phyloP scores from a whole-genome alignment of 1,140 invertebrate species.

The Oppia nitens region DNA sequence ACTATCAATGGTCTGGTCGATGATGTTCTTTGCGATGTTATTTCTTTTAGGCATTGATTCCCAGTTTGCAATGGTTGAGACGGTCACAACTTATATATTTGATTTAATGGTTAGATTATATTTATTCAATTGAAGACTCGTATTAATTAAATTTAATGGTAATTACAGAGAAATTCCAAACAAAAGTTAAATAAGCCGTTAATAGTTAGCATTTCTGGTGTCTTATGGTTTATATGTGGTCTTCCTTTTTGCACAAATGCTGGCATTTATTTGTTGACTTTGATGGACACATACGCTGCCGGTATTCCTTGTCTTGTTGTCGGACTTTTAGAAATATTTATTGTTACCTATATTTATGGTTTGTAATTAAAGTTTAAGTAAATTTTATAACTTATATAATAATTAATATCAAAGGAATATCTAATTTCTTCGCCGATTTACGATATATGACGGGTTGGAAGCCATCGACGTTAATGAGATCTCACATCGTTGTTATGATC shows the following conservation, averaged over 20 bases:
- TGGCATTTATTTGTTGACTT: constrained; percentile 27
- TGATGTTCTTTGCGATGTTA: constrained; percentile 35
- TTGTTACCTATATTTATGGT: constrained; percentile 31
- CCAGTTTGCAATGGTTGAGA: constrained; percentile 84
- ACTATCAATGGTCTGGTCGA: constrained; percentile 33
- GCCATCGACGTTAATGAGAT: constrained; percentile 14
- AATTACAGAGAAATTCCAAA: constrained; percentile 1
- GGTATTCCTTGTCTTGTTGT: constrained; percentile 26
- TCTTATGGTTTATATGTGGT: constrained; percentile 54
- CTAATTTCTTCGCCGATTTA: constrained; percentile 16
- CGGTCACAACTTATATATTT: constrained; percentile 84
- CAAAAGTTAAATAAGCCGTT: constrained; percentile 43
- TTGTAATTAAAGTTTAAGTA: constrained; percentile 13
- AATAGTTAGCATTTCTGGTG: constrained; percentile 46
- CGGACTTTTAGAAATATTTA: constrained; percentile 27
- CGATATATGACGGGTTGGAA: constrained; percentile 19
- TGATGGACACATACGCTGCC: constrained; percentile 29
- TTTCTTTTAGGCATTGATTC: constrained; percentile 59
- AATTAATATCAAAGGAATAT: constrained; percentile 13
- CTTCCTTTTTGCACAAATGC: constrained; percentile 37
- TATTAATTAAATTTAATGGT: too few species aligned
- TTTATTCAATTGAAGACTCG: neutral
- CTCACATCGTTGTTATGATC: constrained; percentile 19
- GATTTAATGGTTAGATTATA: constrained; percentile 47
- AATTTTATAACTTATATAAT: neutral